A percentile compares a stretch with the other conserved stretches of the same genome.
phyloP scores from a whole-genome alignment of 2,113 vertebrate genomes.

The human region GRCh38 chr15:70824001-70824500 shows the following conservation, averaged over 20 bases:
- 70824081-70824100: too few relatives aligned
- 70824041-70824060: too few relatives aligned
- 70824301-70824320: neutral
- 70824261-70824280: too few relatives aligned
- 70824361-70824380: neutral
- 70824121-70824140: too few relatives aligned
- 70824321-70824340: neutral
- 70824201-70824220: rapidly evolving
- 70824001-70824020: neutral
- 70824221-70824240: too few relatives aligned
- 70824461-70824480: neutral
- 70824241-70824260: too few relatives aligned
- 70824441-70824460: neutral
- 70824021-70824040: neutral
- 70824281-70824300: too few relatives aligned
- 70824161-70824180: too few relatives aligned
- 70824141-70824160: too few relatives aligned
- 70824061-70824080: too few relatives aligned
- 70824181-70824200: too few relatives aligned
- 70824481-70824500: neutral
- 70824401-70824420: neutral
- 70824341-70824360: neutral
- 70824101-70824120: too few relatives aligned
- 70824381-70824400: neutral
- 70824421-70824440: neutral